Evolutionary conservation across 30 jellyfish, hydroid and myxozoan genomes (phyloP), one percentile per base, ranked within the genome.

Genomic region (Phacellophora camtschatica): DNA sequence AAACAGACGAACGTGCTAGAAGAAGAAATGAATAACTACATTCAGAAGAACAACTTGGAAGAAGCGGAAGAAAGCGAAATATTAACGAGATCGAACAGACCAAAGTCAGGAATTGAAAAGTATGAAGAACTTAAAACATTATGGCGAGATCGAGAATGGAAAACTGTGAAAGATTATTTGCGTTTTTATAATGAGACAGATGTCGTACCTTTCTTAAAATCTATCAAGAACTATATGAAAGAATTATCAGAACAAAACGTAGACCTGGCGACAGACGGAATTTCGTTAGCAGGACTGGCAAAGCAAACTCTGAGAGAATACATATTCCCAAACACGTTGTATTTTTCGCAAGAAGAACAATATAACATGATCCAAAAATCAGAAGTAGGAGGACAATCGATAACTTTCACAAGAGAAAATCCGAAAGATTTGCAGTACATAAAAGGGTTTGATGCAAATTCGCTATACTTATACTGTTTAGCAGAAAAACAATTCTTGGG

Each of bases 311-410:
- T 49, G 22, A 15, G 29, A 12, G 4, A 30, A 3, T 12, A 49
- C n/a, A 49, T 49, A 12, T 49, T 15, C 5, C 5, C n/a, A 3
- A 30, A 12, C 5, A 3, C 12, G 12, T 15, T 49, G 5, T 49
- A 49, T 49, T 49, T 15, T 49, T 18, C 13, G 22, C 13, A 6
- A 1, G 57, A 43, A 5, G 1, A 1, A 22, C 13, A 11, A 1
- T 43, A 11, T 5, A 43, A 43, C 13, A 18, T 28, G 24, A 29
- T 73, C 12, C 18, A 45, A 3, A 8, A 45, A 6, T 20, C 48
- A 12, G 83, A 69, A 24, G 69, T 69, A 5, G 83, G 83, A 2
- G 83, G 83, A 1, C 83, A 69, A 22, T 69, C 83, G 13, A 43
- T 69, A 2, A 48, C 48, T 1, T 41, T 45, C 24, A 69, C 69